Evolutionary conservation across 2,113 vertebrate genomes (phyloP).

Genomic region (Rhinolophus ferrumequinum): DNA sequence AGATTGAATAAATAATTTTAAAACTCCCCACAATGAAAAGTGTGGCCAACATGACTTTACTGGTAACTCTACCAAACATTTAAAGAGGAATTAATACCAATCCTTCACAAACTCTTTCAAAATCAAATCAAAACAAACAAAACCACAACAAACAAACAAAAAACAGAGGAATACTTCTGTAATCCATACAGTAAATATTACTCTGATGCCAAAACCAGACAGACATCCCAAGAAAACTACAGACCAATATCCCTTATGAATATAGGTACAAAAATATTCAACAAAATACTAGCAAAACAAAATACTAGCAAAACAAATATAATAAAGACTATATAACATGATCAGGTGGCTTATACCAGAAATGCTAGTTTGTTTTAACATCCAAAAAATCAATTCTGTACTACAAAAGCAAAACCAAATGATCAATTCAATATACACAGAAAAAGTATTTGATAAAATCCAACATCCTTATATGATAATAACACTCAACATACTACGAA

Average conservation of each 20-base stretch:
- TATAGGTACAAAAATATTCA: neutral
- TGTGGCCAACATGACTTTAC: neutral
- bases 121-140: neutral
- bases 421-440: neutral
- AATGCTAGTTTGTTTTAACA: neutral
- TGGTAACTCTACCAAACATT: neutral
- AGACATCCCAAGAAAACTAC: neutral
- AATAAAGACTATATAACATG: neutral
- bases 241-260: neutral
- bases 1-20: constrained; percentile 21
- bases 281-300: neutral
- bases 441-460: neutral
- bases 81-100: constrained; percentile 15
- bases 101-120: neutral
- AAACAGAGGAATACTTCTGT: neutral
- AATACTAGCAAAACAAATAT: neutral
- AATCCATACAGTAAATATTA: neutral
- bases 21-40: neutral
- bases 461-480: neutral
- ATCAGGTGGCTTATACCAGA: neutral
- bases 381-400: neutral
- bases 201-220: neutral
- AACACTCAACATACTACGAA: neutral
- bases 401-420: neutral
- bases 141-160: no score